Evolutionary conservation across 2,888 invertebrate species (phyloP).

Genomic region (Drosophila heteroneura): DNA sequence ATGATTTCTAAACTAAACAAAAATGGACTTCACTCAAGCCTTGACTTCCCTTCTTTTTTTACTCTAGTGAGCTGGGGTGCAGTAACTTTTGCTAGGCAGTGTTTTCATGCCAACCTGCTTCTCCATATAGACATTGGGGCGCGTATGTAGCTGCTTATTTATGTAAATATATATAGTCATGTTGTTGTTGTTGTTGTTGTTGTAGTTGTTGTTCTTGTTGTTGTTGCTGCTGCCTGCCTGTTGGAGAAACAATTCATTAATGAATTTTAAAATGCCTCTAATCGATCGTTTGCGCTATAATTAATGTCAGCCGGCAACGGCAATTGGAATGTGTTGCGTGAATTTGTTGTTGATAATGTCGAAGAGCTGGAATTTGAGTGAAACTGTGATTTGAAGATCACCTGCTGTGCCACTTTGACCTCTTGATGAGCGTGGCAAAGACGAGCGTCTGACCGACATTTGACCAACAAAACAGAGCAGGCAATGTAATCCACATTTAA

Average conservation of each 20-base stretch:
- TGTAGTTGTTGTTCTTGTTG: conserved; percentile 9
- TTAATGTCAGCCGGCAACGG: conserved; percentile 70
- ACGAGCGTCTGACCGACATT: conserved; percentile 12
- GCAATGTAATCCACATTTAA: background rate
- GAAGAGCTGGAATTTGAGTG: conserved; percentile 3
- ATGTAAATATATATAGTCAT: conserved; percentile 65
- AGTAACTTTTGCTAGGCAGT: conserved; percentile 37
- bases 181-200: conserved; percentile 34
- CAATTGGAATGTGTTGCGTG: conserved; percentile 74
- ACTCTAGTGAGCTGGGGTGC: background rate
- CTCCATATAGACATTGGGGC: conserved; percentile 57
- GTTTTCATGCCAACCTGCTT: conserved; percentile 48
- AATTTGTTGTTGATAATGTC: conserved; percentile 39
- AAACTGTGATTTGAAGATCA: conserved; percentile 3
- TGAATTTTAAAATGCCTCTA: conserved; percentile 79
- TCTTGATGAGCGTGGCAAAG: background rate
- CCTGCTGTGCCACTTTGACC: conserved; percentile 36
- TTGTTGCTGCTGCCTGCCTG: conserved; percentile 30
- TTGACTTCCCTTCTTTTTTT: background rate
- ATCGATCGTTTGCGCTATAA: conserved; percentile 79
- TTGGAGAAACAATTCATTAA: conserved; percentile 81
- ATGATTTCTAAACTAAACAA: background rate
- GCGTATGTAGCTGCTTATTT: conserved; percentile 64
- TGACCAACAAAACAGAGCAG: conserved; percentile 1
- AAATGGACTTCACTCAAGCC: background rate